Conservation (phyloP, 2,888 invertebrate species). For the Charanyca ferruginea region DNA sequence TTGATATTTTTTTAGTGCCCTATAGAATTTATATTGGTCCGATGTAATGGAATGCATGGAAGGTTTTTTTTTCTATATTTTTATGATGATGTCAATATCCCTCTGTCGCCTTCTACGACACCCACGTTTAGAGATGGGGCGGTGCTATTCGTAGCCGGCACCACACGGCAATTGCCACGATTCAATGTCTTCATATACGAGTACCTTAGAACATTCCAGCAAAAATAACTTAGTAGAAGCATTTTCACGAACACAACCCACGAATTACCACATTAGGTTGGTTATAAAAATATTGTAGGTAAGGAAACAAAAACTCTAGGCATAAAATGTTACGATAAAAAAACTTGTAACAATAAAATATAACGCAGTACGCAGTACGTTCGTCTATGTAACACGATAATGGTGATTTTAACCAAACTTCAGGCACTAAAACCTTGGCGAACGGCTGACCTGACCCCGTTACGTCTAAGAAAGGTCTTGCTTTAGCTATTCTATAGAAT, state of each 20-base stretch:
- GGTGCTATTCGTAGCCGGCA: no score
- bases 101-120: no score
- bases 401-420: slow-evolving; percentile 63
- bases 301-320: slow-evolving; percentile 52
- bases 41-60: no score
- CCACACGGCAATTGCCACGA: slow-evolving; percentile 17
- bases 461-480: slow-evolving; percentile 62
- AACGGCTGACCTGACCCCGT: slow-evolving; percentile 77
- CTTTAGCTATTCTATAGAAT: slow-evolving; percentile 46
- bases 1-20: no score
- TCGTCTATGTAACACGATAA: slow-evolving; percentile 51
- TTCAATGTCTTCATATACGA: slow-evolving; percentile 16
- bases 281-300: slow-evolving; percentile 54
- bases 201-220: slow-evolving; percentile 9
- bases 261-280: slow-evolving; percentile 46
- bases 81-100: no score
- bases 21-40: no score
- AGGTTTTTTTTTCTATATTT: no score
- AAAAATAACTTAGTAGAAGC: slow-evolving; percentile 37
- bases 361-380: slow-evolving; percentile 52
- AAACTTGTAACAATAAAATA: slow-evolving; percentile 62
- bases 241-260: slow-evolving; percentile 53
- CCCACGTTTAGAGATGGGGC: no score
- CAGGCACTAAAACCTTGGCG: slow-evolving; percentile 65
- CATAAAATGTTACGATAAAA: slow-evolving; percentile 63